Conservation (phyloP, 1,140 invertebrate genomes). For the Mya arenaria region DNA sequence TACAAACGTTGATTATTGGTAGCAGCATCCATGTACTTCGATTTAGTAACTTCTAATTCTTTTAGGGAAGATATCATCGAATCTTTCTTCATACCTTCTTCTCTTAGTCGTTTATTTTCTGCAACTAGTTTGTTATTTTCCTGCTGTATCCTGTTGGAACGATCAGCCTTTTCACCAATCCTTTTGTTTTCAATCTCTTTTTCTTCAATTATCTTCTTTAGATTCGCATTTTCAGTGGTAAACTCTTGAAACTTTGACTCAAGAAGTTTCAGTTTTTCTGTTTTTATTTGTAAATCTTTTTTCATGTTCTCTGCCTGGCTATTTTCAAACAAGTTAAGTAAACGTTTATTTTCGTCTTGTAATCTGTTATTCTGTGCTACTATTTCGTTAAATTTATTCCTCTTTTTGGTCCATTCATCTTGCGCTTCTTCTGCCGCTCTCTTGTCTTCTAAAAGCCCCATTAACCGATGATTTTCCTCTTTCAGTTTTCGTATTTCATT, state of each 20-base stretch:
- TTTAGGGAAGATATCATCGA: conserved; percentile 23
- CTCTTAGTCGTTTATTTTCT: conserved; percentile 41
- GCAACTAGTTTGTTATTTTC: conserved; percentile 19
- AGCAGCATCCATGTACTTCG: conserved; percentile 46
- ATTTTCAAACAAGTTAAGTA: conserved; percentile 8
- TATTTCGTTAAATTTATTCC: conserved; percentile 50
- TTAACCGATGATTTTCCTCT: conserved; percentile 42
- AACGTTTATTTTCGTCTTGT: conserved; percentile 39
- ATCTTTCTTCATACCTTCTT: conserved; percentile 46
- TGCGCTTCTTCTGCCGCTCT: conserved; percentile 49
- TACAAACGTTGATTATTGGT: conserved; percentile 49
- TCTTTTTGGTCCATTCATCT: conserved; percentile 52
- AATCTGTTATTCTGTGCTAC: conserved; percentile 40
- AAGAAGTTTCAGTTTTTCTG: conserved; percentile 47
- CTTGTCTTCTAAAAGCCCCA: conserved; percentile 41
- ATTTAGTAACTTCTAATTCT: conserved; percentile 32
- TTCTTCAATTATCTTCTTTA: conserved; percentile 37
- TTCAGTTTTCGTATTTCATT: conserved; percentile 52
- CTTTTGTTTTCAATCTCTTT: conserved; percentile 46
- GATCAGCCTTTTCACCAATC: conserved; percentile 30
- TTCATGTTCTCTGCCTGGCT: conserved; percentile 28
- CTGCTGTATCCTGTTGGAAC: conserved; percentile 15
- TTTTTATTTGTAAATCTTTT: conserved; percentile 35
- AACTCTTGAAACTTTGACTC: conserved; percentile 43
- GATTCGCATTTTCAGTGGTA: conserved; percentile 38